Evolutionary conservation across 2,888 invertebrate species (phyloP).

Genomic region (Dione juno): DNA sequence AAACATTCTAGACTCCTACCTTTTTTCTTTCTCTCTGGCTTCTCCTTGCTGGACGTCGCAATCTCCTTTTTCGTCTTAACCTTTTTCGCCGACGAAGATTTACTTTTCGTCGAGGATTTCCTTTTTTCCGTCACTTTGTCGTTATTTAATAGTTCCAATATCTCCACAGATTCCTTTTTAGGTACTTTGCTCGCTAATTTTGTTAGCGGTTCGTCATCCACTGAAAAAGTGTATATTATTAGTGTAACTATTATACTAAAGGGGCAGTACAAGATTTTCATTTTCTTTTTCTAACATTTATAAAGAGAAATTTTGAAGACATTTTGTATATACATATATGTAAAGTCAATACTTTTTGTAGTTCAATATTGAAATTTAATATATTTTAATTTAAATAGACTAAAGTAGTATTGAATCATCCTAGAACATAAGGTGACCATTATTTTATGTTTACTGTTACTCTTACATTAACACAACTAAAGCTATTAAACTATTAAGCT

Average conservation of each 20-base stretch:
- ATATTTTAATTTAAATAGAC: too few relatives aligned
- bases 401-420: too few relatives aligned
- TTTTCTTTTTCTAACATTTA: too few relatives aligned
- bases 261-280: too few relatives aligned
- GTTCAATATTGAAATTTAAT: too few relatives aligned
- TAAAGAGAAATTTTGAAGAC: too few relatives aligned
- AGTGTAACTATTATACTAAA: background rate
- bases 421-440: too few relatives aligned
- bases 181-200: constrained; percentile 70
- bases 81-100: constrained; percentile 63
- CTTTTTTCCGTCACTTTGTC: constrained; percentile 64
- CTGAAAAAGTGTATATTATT: constrained; percentile 54
- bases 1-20: constrained; percentile 63
- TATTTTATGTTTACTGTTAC: too few relatives aligned
- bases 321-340: too few relatives aligned
- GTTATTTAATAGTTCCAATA: constrained; percentile 65
- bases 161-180: constrained; percentile 69
- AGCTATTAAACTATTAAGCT: too few relatives aligned
- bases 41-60: constrained; percentile 59
- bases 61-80: constrained; percentile 62
- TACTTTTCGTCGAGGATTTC: constrained; percentile 64
- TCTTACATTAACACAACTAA: too few relatives aligned
- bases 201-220: constrained; percentile 73
- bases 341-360: too few relatives aligned
- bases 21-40: constrained; percentile 75